Percentiles rank a stretch among this genome's conserved stretches.
Evolutionary conservation across 2,113 vertebrate species (phyloP).

Genomic region (Ictalurus furcatus): DNA sequence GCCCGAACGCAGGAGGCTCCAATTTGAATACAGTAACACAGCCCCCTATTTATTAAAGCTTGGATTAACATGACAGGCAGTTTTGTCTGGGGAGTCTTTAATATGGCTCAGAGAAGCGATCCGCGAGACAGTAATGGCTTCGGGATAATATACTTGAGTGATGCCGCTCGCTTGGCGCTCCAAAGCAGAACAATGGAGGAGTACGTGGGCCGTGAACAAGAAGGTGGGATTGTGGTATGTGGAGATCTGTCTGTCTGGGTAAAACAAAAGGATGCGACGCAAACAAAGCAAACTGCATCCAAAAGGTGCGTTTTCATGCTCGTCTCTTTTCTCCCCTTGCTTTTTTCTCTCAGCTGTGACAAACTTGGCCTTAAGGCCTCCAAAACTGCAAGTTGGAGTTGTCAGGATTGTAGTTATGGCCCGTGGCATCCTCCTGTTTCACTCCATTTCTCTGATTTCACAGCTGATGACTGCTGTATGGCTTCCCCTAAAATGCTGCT

Average conservation of each 20-base stretch:
- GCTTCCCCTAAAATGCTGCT: neutral
- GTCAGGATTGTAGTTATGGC: constrained; percentile 13
- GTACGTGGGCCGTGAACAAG: constrained; percentile 89
- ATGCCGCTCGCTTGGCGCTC: constrained; percentile 91
- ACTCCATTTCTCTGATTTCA: constrained; percentile 17
- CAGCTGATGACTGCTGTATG: constrained; percentile 12
- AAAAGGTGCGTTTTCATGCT: neutral
- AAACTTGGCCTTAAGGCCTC: constrained; percentile 15
- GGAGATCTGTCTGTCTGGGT: constrained; percentile 33
- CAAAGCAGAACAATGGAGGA: constrained; percentile 95
- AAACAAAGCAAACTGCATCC: constrained; percentile 1
- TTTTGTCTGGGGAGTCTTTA: constrained; percentile 99
- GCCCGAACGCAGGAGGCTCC: constrained; percentile 76
- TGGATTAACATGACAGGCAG: constrained; percentile 99
- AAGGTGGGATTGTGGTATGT: constrained; percentile 85
- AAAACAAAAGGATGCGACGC: neutral
- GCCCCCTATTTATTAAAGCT: constrained; percentile 99
- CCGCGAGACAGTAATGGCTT: constrained; percentile 98
- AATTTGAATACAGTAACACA: constrained; percentile 98
- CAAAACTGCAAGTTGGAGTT: neutral
- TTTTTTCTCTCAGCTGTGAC: neutral
- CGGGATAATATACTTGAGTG: constrained; percentile 99
- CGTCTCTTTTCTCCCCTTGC: neutral
- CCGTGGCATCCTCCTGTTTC: constrained; percentile 1
- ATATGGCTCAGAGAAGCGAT: constrained; percentile 96